Conservation (phyloP, 2,113 vertebrate species). For the Turdus rufiventris region DNA sequence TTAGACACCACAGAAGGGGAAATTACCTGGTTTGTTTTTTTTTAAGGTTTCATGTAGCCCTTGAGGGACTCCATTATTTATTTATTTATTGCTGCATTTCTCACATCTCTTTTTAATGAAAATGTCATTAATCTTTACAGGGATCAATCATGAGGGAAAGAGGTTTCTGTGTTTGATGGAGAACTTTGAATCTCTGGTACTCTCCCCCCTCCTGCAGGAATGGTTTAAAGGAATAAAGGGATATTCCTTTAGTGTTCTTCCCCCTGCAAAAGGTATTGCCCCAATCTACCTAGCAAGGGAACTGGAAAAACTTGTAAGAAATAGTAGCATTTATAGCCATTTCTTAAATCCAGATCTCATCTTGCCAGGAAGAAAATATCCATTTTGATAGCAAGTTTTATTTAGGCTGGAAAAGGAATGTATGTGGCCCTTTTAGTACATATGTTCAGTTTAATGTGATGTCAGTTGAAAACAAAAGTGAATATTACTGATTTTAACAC, state of each 20-base stretch:
- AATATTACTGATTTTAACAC: conserved; percentile 10
- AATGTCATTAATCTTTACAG: not conserved
- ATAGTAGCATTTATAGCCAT: not conserved
- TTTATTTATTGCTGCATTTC: not conserved
- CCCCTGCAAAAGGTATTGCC: not conserved
- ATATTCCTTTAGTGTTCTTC: not conserved
- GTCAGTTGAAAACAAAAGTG: not conserved
- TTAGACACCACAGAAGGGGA: not conserved
- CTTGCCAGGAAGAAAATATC: not conserved
- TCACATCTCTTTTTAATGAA: not conserved
- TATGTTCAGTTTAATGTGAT: not conserved
- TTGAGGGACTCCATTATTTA: not conserved
- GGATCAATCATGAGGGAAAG: not conserved
- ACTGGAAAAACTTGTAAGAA: not conserved
- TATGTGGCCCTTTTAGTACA: not conserved
- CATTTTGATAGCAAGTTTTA: not conserved
- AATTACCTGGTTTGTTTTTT: not conserved
- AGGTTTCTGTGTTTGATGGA: not conserved
- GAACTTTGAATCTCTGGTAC: not conserved
- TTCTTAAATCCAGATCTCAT: not conserved
- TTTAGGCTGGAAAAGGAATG: not conserved
- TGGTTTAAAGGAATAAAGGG: not conserved
- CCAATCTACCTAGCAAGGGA: not conserved
- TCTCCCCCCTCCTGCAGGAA: not conserved
- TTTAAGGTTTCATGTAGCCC: not conserved